Conservation (phyloP, 53 echinoderm and acorn worm genomes). For the Temnopleurus reevesii region DNA sequence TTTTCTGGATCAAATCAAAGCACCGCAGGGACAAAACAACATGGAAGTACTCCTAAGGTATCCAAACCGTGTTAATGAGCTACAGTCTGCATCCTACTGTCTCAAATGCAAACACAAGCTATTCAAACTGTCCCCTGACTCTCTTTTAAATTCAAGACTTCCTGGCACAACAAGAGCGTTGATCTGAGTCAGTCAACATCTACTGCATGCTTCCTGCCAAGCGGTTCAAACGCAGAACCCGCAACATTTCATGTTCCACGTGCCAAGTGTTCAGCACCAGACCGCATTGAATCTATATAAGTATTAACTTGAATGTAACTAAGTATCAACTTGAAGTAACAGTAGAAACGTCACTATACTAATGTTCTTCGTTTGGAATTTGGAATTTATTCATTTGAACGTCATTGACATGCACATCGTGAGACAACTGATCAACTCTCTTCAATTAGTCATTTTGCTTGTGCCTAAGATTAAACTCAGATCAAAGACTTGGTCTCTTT, state of each 20-base stretch:
- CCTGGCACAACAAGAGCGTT: background rate
- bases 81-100: constrained; percentile 4
- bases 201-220: constrained; percentile 5
- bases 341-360: too few relatives aligned
- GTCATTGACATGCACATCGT: too few relatives aligned
- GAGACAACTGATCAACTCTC: too few relatives aligned
- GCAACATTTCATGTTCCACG: background rate
- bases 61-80: background rate
- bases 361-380: too few relatives aligned
- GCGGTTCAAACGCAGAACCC: background rate
- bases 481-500: too few relatives aligned
- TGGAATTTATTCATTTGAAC: too few relatives aligned
- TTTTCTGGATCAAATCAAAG: background rate
- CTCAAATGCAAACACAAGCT: constrained; percentile 12
- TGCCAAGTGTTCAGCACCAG: background rate
- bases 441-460: too few relatives aligned
- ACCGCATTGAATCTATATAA: too few relatives aligned
- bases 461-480: too few relatives aligned
- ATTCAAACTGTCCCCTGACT: constrained; percentile 5
- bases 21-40: background rate
- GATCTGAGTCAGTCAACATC: constrained; percentile 1
- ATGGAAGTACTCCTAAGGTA: background rate
- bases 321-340: too few relatives aligned
- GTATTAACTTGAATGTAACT: constrained; percentile 6
- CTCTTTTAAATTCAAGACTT: constrained; percentile 27